phyloP scores from a whole-genome alignment of 2,113 vertebrate species.

The Ascaphus truei region DNA sequence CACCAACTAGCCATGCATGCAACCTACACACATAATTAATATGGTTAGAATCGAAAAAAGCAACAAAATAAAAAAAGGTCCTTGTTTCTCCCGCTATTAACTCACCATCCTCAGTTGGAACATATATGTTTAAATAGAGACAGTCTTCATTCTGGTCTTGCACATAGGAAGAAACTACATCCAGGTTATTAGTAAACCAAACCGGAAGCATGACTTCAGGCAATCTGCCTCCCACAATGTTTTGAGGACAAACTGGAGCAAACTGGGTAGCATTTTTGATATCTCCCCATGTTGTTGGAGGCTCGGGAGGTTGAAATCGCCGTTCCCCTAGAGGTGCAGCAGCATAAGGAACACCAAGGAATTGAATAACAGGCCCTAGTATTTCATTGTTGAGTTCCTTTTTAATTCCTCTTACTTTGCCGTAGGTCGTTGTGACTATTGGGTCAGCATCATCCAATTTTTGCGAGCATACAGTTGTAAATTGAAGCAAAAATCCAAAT shows the following conservation, averaged over 20 bases:
- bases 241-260: constrained; percentile 95
- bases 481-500: constrained; percentile 71
- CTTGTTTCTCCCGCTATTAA: constrained; percentile 66
- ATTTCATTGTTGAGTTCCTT: constrained; percentile 98
- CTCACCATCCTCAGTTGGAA: constrained; percentile 99
- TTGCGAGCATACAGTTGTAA: constrained; percentile 67
- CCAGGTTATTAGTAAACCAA: constrained; percentile 98
- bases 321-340: constrained; percentile 88
- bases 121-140: constrained; percentile 96
- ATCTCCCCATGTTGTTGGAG: constrained; percentile 82
- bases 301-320: constrained; percentile 93
- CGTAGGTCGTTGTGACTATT: constrained; percentile 82
- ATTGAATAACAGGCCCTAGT: constrained; percentile 93
- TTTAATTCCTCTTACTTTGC: constrained; percentile 89
- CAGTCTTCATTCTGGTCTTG: constrained; percentile 99
- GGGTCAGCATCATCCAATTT: constrained; percentile 92
- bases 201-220: constrained; percentile 98
- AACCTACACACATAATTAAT: constrained; percentile 63
- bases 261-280: constrained; percentile 91
- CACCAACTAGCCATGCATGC: constrained; percentile 78
- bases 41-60: constrained; percentile 61
- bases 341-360: constrained; percentile 92
- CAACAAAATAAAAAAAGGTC: constrained; percentile 55
- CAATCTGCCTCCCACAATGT: constrained; percentile 90
- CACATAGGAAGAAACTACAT: constrained; percentile 91